Evolutionary conservation across 2,888 invertebrate species (phyloP).

Genomic region (Drosophila meridiana): DNA sequence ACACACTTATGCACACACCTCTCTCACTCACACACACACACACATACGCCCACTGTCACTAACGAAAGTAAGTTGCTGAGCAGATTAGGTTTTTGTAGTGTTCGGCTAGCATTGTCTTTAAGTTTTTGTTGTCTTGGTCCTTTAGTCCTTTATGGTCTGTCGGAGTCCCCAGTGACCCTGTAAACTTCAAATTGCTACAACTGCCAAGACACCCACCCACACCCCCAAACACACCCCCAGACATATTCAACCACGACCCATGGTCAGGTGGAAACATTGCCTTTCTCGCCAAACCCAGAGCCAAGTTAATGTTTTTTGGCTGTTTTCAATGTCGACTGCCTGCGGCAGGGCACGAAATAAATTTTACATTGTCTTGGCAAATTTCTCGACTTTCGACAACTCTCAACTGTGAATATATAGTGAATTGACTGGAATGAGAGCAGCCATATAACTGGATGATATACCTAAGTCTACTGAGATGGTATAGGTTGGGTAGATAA

Average conservation of each 20-base stretch:
- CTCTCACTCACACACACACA: slow-evolving; percentile 14
- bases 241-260: background rate
- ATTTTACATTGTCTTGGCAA: slow-evolving; percentile 38
- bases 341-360: slow-evolving; percentile 38
- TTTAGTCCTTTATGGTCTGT: slow-evolving; percentile 53
- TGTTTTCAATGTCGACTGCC: slow-evolving; percentile 41
- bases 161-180: slow-evolving; percentile 73
- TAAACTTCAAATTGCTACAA: slow-evolving; percentile 78
- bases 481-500: background rate
- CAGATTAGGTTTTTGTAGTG: slow-evolving; percentile 75
- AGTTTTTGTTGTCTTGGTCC: slow-evolving; percentile 55
- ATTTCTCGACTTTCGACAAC: slow-evolving; percentile 12
- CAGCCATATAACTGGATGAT: background rate
- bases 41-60: slow-evolving; percentile 40
- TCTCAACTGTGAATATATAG: slow-evolving; percentile 43
- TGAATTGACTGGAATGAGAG: slow-evolving; percentile 19
- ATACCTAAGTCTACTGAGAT: no score
- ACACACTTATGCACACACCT: background rate
- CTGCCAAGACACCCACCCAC: slow-evolving; percentile 50
- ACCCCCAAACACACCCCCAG: background rate
- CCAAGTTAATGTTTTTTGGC: slow-evolving; percentile 27
- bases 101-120: slow-evolving; percentile 65
- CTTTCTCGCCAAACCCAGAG: slow-evolving; percentile 33
- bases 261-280: slow-evolving; percentile 37
- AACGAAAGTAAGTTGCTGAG: slow-evolving; percentile 75